Base-by-base conservation (phyloP, 2,888 invertebrate genomes). In the Hirtodrosophila alboralis region DNA sequence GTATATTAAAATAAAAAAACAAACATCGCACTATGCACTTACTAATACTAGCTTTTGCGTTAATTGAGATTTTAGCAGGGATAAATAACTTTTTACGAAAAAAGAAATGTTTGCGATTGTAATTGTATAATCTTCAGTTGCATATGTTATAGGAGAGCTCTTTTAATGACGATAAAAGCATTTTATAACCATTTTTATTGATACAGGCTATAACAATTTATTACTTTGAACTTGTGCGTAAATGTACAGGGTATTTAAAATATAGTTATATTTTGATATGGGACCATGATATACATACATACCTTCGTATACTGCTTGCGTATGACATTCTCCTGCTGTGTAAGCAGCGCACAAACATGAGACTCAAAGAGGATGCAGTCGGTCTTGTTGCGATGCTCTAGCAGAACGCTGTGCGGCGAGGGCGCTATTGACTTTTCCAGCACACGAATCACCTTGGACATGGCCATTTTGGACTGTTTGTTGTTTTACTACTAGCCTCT, bases 381-480 rank as follows among this genome's bases (percentile, higher is more conserved):
- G 85, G 95, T 95, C 91, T 95, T 95, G 90, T 95, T 95, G 88
- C 97, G 94, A 88, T 96, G 96, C 90, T 98, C 97, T 83, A 98
- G 91, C 73, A 98, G 93, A 63, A 98, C 93, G 90, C 97, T 97
- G 89, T 97, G 97, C 8, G 97, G 96, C 89, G 94, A 95, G 47
- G 96, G 95, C 28, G 96, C 95, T 76, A 95, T 94, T 62, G 95
- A 93, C 91, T 97, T 97, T 91, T 97, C 97, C 85, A 96, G 93
- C 77, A 98, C 95, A 81, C 97, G 94, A 91, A 96, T 97, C 70
- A 95, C 95, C 92, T 97, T 97, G 86, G 96, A 96, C 95, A 98
- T 96, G 88, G 97, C 97, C 98, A 98, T 98, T 14, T 38, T 56
- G 18, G 10, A 12, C 7, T n/a, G n/a, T n/a, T 12, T 9, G 36